Evolutionary conservation across 2,797 vertebrate genomes (phyloP), one percentile per base, ranked within the genome.

Genomic region (Phataginus tetradactyla): DNA sequence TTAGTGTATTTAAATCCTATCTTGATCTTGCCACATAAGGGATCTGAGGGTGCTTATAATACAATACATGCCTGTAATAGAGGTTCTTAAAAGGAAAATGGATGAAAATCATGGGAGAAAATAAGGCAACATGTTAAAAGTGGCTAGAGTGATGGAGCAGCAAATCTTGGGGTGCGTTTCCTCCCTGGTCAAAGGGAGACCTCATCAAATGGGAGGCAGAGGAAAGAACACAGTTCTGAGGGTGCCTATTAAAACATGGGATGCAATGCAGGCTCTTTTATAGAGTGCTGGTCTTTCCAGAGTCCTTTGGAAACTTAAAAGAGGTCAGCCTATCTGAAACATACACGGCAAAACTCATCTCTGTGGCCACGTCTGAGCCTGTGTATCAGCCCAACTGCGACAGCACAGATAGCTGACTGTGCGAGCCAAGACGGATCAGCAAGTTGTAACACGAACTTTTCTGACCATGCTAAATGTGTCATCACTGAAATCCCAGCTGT

Each of bases 401-500:
- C 90, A 71, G 81, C 23, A 0, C 11, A 34, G 78, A 39, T 37
- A 10, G n/a, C 93, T 84, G 75, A 95, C 79, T 71, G 93, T 94
- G 93, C 53, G 90, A 72, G 49, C 80, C 51, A 3, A 0, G 20
- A 39, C 53, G 71, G 42, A 61, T 29, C 75, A 96, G 96, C 96
- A 96, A 88, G 5, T 5, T 71, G 39, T 29, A 75, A 55, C 21
- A 20, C 17, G 27, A 0, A 0, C 37, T 0, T 53, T 61, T 57
- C 92, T 86, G 86, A 74, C 91, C 87, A 66, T 14, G 0, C 89
- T 39, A 61, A 93, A 23, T 86, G 1, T 90, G 71, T 93, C 87
- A 97, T 92, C 96, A 89, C 7, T 49, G 45, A 94, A 98, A 97
- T 94, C 86, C 80, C 45, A 88, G 92, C 91, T 39, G 61, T 72